phyloP scores from a whole-genome alignment of 2,797 vertebrate genomes.

The Spinibarbus caldwelli region DNA sequence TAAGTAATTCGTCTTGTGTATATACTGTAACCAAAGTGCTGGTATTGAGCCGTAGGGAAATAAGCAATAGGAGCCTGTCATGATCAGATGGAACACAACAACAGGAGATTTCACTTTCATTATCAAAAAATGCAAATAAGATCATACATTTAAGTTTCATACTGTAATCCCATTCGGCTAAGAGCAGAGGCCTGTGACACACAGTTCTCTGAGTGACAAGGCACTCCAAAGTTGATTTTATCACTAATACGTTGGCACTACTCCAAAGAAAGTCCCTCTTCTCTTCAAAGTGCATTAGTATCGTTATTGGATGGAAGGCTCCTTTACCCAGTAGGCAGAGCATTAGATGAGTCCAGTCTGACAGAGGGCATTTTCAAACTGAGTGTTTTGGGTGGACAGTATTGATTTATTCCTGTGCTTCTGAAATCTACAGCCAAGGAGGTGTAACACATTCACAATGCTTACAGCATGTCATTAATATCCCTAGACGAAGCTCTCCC shows the following conservation, averaged over 20 bases:
- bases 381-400: constrained; percentile 33
- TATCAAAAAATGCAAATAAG: constrained; percentile 21
- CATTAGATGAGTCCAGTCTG: constrained; percentile 26
- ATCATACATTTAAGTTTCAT: background rate
- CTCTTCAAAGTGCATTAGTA: constrained; percentile 28
- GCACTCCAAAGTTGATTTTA: constrained; percentile 26
- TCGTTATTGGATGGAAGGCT: constrained; percentile 32
- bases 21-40: background rate
- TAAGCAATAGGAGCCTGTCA: background rate
- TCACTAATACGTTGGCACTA: constrained; percentile 29
- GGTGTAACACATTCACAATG: constrained; percentile 28
- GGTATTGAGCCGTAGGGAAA: background rate
- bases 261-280: constrained; percentile 32
- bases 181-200: constrained; percentile 6
- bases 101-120: constrained; percentile 26
- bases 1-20: background rate
- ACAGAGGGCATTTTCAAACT: constrained; percentile 35
- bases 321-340: constrained; percentile 3
- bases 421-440: constrained; percentile 38
- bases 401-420: constrained; percentile 45
- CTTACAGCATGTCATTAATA: constrained; percentile 33
- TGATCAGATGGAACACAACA: background rate
- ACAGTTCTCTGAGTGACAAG: background rate
- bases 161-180: background rate
- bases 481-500: constrained; percentile 1